A percentile compares a stretch with the other conserved stretches of the same genome.
These are phyloP conservation scores for Microctonus hyperodae DNA, from an alignment of 2,888 invertebrate species.

Conservation along the genomic window DNA sequence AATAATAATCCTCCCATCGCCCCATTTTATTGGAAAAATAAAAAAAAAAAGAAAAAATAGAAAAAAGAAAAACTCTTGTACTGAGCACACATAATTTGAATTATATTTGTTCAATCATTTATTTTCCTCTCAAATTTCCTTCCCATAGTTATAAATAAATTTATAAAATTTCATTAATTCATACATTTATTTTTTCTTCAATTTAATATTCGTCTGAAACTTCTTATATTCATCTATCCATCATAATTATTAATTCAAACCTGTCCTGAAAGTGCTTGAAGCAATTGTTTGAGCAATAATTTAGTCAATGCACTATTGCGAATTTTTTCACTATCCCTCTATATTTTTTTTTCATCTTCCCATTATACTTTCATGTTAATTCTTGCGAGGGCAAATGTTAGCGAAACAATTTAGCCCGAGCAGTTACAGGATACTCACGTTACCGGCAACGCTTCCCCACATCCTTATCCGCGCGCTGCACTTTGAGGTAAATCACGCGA, in stretches of 20 bases:
- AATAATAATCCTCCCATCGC: slow-evolving; percentile 46
- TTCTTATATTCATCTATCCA: not conserved
- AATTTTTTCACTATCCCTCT: slow-evolving; percentile 14
- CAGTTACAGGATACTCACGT: slow-evolving; percentile 42
- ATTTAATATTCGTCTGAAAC: not conserved
- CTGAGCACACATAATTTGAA: slow-evolving; percentile 45
- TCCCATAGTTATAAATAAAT: no score
- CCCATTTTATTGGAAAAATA: not conserved
- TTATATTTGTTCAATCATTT: slow-evolving; percentile 26
- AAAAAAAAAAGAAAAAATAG: slow-evolving; percentile 43
- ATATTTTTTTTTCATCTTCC: not conserved
- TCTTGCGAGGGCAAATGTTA: slow-evolving; percentile 46
- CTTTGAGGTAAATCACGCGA: slow-evolving; percentile 38
- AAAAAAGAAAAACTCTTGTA: slow-evolving; percentile 52
- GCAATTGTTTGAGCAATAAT: not conserved
- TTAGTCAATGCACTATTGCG: not conserved
- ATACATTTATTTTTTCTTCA: not conserved
- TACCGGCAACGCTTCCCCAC: slow-evolving; percentile 13
- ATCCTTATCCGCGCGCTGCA: not conserved
- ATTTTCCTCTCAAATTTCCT: not conserved
- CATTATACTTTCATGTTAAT: slow-evolving; percentile 11
- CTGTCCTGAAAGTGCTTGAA: not conserved
- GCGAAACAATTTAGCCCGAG: slow-evolving; percentile 49
- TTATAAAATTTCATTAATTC: not conserved
- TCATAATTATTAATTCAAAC: slow-evolving; percentile 8